These are phyloP conservation scores for Hemibagrus wyckioides DNA, from an alignment of 2,113 vertebrate species.

Conservation along the genomic window DNA sequence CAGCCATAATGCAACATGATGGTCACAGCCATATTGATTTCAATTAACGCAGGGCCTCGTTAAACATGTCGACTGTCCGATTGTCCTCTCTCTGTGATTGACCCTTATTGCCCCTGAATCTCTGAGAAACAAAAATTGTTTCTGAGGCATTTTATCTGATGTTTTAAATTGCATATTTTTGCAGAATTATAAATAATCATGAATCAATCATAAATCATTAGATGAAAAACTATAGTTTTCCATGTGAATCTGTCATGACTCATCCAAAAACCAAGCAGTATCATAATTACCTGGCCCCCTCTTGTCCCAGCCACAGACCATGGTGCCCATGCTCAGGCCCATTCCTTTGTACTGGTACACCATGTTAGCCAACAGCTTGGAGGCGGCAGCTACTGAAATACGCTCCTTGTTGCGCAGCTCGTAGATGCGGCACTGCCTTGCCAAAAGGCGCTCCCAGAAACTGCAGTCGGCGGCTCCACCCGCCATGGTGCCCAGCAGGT, in stretches of 20 bases:
- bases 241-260: background rate
- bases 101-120: slow-evolving; percentile 26
- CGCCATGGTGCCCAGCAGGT: slow-evolving; percentile 90
- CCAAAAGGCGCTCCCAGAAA: slow-evolving; percentile 90
- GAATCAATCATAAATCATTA: no score
- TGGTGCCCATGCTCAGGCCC: slow-evolving; percentile 94
- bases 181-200: no score
- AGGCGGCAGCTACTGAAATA: slow-evolving; percentile 89
- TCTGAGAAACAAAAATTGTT: background rate
- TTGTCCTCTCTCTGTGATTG: background rate
- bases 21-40: slow-evolving; percentile 70
- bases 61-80: slow-evolving; percentile 67
- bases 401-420: slow-evolving; percentile 92
- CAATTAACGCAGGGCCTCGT: slow-evolving; percentile 68
- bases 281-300: slow-evolving; percentile 82
- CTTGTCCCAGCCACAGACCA: slow-evolving; percentile 96
- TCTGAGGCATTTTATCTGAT: background rate
- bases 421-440: slow-evolving; percentile 89
- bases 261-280: background rate
- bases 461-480: slow-evolving; percentile 90
- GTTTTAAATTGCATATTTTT: background rate
- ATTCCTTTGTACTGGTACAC: slow-evolving; percentile 94
- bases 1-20: slow-evolving; percentile 62
- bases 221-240: no score
- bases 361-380: slow-evolving; percentile 94